Evolutionary conservation across 2,888 invertebrate species (phyloP), one percentile per base, ranked within the genome.

Genomic region (Sialis lutaria): DNA sequence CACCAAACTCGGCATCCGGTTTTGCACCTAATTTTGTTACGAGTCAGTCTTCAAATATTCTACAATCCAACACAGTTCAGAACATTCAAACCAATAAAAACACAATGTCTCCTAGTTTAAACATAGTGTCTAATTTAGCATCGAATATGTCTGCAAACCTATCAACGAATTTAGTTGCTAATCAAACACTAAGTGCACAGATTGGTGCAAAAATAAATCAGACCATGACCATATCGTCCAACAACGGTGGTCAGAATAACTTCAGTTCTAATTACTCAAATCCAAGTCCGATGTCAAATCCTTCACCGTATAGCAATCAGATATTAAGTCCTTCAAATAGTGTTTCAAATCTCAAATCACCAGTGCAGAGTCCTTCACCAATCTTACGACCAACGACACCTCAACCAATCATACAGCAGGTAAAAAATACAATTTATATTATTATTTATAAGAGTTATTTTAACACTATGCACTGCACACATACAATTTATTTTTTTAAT

Each of bases 181-280:
- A 45, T 13, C 34, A 34, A 13, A 32, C 40, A 34, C 13, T 33
- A 34, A 42, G 42, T 9, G 34, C 47, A 31, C 40, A 40, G 30
- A 44, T 44, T n/a, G 34, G 35, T 6, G 33, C 45, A 32, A 40
- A 39, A 40, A 33, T 34, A 39, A 33, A 45, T 6, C 35, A 33
- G 13, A 39, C n/a, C 7, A 45, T 40, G 32, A 33, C 45, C 1
- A 6, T 40, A 2, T 31, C 40, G 9, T 30, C 22, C 6, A 42
- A 42, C 10, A 8, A 10, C 10, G 34, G 22, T n/a, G 13, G 41
- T 30, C 30, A 9, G 9, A 43, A 7, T 62, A 60, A 54, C 48
- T 60, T 63, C 59, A 63, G 63, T 39, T 64, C 64, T 46, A 64
- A 60, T 12, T 65, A 64, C 53, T 57, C 58, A 8, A 57, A 58